These are phyloP conservation scores for Cygnus atratus DNA, from an alignment of 2,113 vertebrate species.

Conservation along the genomic window DNA sequence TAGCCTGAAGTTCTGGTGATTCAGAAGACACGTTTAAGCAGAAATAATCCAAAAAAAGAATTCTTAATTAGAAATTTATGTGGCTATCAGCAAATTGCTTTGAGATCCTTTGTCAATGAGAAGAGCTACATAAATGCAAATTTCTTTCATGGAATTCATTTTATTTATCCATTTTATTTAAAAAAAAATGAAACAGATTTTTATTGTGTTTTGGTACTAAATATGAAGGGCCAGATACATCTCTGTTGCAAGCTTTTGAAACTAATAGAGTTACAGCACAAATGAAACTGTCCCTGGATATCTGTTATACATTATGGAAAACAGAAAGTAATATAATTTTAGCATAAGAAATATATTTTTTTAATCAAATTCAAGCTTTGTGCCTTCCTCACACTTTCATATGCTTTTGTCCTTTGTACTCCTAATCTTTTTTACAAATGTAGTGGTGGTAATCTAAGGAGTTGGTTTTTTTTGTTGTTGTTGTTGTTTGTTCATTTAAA, in stretches of 20 bases:
- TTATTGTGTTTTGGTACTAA: not conserved
- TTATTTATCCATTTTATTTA: slow-evolving; percentile 36
- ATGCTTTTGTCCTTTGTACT: no score
- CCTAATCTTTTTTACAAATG: no score
- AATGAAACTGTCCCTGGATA: not conserved
- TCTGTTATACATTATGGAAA: no score
- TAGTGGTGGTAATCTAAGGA: no score
- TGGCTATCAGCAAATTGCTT: slow-evolving; percentile 57
- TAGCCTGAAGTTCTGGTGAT: slow-evolving; percentile 65
- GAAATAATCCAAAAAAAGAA: slow-evolving; percentile 66
- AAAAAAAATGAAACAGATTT: slow-evolving; percentile 8
- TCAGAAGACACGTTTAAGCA: slow-evolving; percentile 66
- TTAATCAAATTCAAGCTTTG: no score
- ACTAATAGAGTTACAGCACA: not conserved
- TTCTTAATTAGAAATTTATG: slow-evolving; percentile 70
- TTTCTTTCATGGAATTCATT: slow-evolving; percentile 48
- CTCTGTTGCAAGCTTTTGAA: not conserved
- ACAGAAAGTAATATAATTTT: no score
- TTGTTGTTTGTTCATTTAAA: not conserved
- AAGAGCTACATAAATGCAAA: slow-evolving; percentile 65
- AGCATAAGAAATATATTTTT: no score
- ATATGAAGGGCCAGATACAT: not conserved
- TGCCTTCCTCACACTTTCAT: no score
- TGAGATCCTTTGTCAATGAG: slow-evolving; percentile 45
- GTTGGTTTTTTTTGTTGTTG: not conserved